Evolutionary conservation across 2,113 vertebrate genomes (phyloP), one percentile per base, ranked within the genome.

Genomic region (Pterophyllum scalare): DNA sequence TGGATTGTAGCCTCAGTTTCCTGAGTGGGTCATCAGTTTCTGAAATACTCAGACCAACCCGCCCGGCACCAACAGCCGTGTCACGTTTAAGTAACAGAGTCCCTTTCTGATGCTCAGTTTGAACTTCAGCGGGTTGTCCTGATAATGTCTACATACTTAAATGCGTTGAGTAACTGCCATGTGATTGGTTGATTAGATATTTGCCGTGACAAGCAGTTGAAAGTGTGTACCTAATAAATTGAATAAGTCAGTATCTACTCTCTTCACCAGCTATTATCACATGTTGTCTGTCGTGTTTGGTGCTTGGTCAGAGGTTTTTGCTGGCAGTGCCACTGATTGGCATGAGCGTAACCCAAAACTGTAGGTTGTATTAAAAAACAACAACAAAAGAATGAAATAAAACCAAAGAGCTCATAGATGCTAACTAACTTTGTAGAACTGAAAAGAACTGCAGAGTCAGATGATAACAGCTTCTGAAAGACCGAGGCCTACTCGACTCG

Each of bases 401-500:
- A 38, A 8, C 2, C 46, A 19, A 7, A 52, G 14, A 49, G 46
- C 15, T 17, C 6, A 31, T 54, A 72, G 31, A 54, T 33, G 67
- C 67, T 72, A 20, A 52, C 6, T 52, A 52, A 46, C 26, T 52
- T 72, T 52, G 26, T 52, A n/a, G 11, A 72, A 54, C 0, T 72
- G 67, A 54, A 31, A n/a, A 3, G 6, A 17, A 52, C 43, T 46
- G 14, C 14, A 72, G 24, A 31, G 43, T 72, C 67, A 31, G 46
- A 72, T 54, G 46, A 72, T 54, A 72, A 28, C 67, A 72, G 46
- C 67, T 54, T 26, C 46, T 72, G 67, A 72, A 72, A 54, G 17
- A 31, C 17, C 20, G 6, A 70, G 65, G 49, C 54, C 67, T 72
- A 33, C 67, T 31, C 26, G 14, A 11, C 26, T 31, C 26, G 14